Percentiles rank a stretch among this genome's conserved stretches.
Conservation (phyloP, 2,888 invertebrate species). For the Arrhopalites spinosus region DNA sequence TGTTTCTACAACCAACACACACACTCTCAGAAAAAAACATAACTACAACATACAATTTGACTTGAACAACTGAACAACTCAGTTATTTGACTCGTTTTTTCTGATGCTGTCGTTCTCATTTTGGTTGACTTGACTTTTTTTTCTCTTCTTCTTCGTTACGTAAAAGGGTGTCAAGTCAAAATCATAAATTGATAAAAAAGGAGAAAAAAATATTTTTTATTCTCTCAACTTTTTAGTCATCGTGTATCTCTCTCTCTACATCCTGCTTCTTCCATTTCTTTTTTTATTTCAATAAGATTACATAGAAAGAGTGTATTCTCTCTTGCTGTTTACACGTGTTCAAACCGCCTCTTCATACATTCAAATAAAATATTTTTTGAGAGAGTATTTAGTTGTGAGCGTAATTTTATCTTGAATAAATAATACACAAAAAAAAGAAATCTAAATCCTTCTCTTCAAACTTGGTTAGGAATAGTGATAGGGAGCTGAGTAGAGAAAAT, state of each 20-base stretch:
- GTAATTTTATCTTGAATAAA: too few species aligned
- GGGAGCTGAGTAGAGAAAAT: neutral
- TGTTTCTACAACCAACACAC: neutral
- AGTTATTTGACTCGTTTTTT: neutral
- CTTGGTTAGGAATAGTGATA: neutral
- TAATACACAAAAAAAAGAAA: neutral
- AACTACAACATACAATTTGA: too few species aligned
- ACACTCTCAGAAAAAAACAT: neutral
- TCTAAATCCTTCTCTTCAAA: neutral
- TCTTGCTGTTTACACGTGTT: too few species aligned
- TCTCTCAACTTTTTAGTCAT: too few species aligned
- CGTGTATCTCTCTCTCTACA: neutral
- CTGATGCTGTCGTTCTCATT: neutral
- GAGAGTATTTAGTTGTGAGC: neutral
- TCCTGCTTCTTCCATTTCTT: neutral
- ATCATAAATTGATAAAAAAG: neutral
- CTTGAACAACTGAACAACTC: neutral
- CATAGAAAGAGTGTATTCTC: too few species aligned
- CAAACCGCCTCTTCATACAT: too few species aligned
- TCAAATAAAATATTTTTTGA: neutral
- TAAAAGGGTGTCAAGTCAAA: constrained; percentile 8
- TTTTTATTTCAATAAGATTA: neutral
- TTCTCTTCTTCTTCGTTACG: neutral
- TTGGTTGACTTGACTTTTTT: too few species aligned
- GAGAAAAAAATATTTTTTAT: too few species aligned